Conservation (phyloP, 2,113 vertebrate species). For the Eptesicus fuscus region DNA sequence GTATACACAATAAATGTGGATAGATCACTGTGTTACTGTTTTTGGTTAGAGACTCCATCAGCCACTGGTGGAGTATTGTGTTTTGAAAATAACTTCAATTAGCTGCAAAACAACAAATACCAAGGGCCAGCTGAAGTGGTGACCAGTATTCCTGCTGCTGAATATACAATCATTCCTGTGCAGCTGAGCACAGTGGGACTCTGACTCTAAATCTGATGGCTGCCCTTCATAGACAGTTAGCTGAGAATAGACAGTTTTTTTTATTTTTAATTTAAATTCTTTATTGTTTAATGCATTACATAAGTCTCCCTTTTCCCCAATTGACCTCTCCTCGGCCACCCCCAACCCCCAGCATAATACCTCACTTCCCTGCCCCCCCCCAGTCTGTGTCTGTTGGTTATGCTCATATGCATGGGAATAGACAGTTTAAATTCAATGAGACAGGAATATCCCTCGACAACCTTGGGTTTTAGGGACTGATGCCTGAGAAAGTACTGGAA, state of each 20-base stretch:
- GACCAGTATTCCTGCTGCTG: background rate
- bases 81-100: constrained; percentile 11
- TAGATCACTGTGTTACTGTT: background rate
- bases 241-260: background rate
- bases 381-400: no score
- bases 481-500: background rate
- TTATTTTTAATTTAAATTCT: no score
- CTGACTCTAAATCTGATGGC: background rate
- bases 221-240: background rate
- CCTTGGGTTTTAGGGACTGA: background rate
- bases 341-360: no score
- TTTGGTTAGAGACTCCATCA: constrained; percentile 7
- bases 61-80: background rate
- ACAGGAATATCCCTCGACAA: background rate
- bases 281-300: no score
- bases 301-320: no score
- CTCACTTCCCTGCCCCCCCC: no score
- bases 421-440: constrained; percentile 39
- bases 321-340: no score
- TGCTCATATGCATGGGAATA: background rate
- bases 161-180: background rate
- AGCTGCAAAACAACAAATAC: background rate
- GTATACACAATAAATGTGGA: background rate
- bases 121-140: background rate
- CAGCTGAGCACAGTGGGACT: background rate